Base-by-base conservation (phyloP, 2,113 vertebrate genomes). In the Cebus imitator region DNA sequence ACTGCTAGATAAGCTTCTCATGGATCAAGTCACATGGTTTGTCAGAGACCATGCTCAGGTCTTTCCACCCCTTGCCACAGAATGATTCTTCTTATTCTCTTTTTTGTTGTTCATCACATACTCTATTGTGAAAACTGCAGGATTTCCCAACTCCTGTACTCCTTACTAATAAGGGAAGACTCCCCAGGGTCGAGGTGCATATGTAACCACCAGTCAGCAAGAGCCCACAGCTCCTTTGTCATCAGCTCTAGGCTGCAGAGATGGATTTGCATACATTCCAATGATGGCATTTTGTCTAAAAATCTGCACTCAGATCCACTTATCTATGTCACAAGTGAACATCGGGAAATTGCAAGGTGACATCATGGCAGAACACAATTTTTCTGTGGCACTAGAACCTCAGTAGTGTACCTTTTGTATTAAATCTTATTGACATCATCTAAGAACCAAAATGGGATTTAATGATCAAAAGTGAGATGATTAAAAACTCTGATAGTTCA, bases 401-500 rank as follows among this genome's bases (percentile, higher is more conserved):
- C 48, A 55, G 40, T 43, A 61, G 12, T 13, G 1, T 84, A 11
- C 17, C 61, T 94, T 48, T 43, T 40, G 91, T 66, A 72, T 95
- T 93, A 78, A 68, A 95, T 6, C 61, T 96, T 91, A 61, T 91
- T 98, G 97, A 93, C 72, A 89, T 89, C 85, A 78, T 48, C 11
- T 0, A 45, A 55, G 78, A 78, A 64, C 37, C 80, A 50, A 72
- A 96, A 97, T 78, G 90, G 92, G 90, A 97, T 96, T 97, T 97
- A 97, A 94, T 90, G 79, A 95, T 90, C 85, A 87, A 96, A 93
- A 93, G 80, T 68, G 68, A 70, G 61, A 32, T 81, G 96, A 98
- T 97, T 87, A 94, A 97, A 97, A 97, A 92, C 55, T 48, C 78
- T 90, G 82, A 61, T 43, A 10, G 70, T 68, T 97, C 48, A 90